phyloP scores from a whole-genome alignment of 2,113 vertebrate species.

The Gymnogyps californianus region DNA sequence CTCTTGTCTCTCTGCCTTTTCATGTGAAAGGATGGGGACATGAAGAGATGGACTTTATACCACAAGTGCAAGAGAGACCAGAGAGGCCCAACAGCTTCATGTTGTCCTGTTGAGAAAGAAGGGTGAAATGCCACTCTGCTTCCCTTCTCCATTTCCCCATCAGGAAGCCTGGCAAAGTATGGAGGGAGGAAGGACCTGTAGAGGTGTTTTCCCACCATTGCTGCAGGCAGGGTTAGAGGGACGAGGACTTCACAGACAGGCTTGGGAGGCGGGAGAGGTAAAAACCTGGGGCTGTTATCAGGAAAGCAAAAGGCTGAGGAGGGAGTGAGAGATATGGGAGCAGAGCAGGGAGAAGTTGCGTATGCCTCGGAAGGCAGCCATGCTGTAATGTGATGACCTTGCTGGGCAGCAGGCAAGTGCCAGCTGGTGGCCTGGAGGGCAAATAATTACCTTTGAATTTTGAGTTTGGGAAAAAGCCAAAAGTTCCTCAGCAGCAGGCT shows the following conservation, averaged over 20 bases:
- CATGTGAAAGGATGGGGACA: not conserved
- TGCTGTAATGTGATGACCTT: accelerated
- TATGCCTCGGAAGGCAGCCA: not conserved
- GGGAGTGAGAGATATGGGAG: accelerated
- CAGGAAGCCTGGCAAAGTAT: not conserved
- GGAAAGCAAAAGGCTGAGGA: not conserved
- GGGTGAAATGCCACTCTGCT: not conserved
- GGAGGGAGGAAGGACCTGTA: not conserved
- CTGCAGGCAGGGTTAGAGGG: not conserved
- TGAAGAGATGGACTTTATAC: not conserved
- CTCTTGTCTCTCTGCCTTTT: not conserved
- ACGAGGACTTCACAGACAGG: not conserved
- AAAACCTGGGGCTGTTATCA: not conserved
- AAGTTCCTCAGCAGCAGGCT: not conserved
- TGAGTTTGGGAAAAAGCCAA: not conserved
- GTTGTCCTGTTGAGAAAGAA: not conserved
- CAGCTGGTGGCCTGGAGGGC: not conserved
- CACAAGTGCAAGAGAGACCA: not conserved
- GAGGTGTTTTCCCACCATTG: not conserved
- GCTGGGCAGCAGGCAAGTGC: not conserved
- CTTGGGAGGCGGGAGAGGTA: not conserved
- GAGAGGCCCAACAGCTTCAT: not conserved
- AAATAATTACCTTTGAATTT: not conserved
- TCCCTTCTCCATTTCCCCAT: not conserved
- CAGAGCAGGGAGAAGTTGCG: accelerated